phyloP scores from a whole-genome alignment of 2,113 vertebrate species.

The Callipepla californica region DNA sequence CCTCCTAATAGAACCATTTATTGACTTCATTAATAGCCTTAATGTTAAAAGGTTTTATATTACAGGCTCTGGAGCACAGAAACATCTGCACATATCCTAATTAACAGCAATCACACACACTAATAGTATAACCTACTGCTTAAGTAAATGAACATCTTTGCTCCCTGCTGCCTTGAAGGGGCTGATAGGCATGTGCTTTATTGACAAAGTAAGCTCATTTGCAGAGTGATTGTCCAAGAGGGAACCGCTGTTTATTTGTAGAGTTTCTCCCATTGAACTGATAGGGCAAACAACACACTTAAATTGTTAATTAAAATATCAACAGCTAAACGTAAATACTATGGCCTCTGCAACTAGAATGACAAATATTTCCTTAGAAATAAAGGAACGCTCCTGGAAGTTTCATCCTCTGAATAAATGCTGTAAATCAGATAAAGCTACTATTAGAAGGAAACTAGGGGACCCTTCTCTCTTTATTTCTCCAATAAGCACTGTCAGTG shows the following conservation, averaged over 20 bases:
- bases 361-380: constrained; percentile 35
- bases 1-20: constrained; percentile 64
- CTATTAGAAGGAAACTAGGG: background rate
- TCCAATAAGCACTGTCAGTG: background rate
- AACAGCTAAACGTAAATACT: constrained; percentile 80
- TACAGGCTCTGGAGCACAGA: constrained; percentile 72
- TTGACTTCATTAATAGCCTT: constrained; percentile 81
- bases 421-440: background rate
- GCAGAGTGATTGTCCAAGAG: constrained; percentile 85
- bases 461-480: background rate
- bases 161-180: constrained; percentile 82
- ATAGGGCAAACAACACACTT: constrained; percentile 78
- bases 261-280: constrained; percentile 81
- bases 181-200: constrained; percentile 84
- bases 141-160: constrained; percentile 87
- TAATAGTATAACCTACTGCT: constrained; percentile 87
- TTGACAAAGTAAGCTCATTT: constrained; percentile 87
- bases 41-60: constrained; percentile 76
- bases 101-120: constrained; percentile 85
- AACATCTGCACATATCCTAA: constrained; percentile 79
- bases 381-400: constrained; percentile 10
- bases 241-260: constrained; percentile 86
- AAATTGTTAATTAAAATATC: constrained; percentile 87
- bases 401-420: background rate
- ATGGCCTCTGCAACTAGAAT: constrained; percentile 52